Evolutionary conservation across 2,888 invertebrate genomes (phyloP), one percentile per base, ranked within the genome.

Genomic region (Baccha elongata): DNA sequence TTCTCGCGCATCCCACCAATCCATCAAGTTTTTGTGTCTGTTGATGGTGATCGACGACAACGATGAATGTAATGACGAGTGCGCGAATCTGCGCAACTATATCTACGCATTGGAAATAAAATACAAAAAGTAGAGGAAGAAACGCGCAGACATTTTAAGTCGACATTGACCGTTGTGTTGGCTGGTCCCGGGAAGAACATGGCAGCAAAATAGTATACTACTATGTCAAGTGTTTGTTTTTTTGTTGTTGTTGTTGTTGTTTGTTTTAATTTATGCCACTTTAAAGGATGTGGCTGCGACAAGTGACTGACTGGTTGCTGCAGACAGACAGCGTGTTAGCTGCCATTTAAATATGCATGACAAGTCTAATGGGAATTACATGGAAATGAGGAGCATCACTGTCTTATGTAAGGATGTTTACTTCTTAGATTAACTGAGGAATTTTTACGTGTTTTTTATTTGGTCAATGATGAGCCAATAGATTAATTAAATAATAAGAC

Each of bases 291-390:
- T 81, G 71, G 7, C 75, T 75, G 50, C 65, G 71, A 60, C 60
- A 44, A 81, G 81, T 81, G 81, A 75, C 60, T 58, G 71, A 81
- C 75, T 75, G 81, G 65, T 75, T 75, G 75, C 60, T 48, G 75
- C 62, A 53, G 81, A 52, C 69, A 58, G 46, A n/a, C 60, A 81
- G 75, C 75, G 81, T 81, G 81, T 81, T 81, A 75, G 65, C 75
- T 81, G 81, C 81, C 81, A 81, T 81, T 81, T 81, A 81, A 81
- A 81, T 81, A 81, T 81, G 81, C 81, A 81, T 75, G 75, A 65
- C 81, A 67, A 75, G 75, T 81, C 81, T 81, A 81, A 81, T 75
- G 81, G 81, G 81, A 81, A 81, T 75, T 72, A 58, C 75, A 81
- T 81, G 81, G 81, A 75, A 81, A 81, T 81, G 75, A 81, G 75